Evolutionary conservation across 2,888 invertebrate species (phyloP).

Genomic region (Oxyteleia sp.): DNA sequence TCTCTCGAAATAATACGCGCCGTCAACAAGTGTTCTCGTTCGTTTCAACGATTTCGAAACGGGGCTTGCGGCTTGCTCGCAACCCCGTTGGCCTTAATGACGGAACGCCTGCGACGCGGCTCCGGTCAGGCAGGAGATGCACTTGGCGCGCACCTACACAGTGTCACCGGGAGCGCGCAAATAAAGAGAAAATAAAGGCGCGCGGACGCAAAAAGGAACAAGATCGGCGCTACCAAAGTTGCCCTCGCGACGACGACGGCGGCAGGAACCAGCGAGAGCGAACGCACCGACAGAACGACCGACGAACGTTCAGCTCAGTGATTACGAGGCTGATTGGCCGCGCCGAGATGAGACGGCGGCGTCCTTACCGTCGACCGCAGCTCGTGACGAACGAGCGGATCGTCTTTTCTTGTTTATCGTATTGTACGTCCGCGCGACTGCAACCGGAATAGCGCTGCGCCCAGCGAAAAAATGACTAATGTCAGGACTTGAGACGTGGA

Average conservation of each 20-base stretch:
- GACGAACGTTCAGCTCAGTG: slow-evolving; percentile 85
- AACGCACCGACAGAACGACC: slow-evolving; percentile 78
- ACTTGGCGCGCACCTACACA: slow-evolving; percentile 57
- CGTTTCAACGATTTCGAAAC: slow-evolving; percentile 17
- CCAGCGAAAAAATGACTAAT: slow-evolving; percentile 51
- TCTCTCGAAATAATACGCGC: slow-evolving; percentile 24
- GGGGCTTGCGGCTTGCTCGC: slow-evolving; percentile 13
- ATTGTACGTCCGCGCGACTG: slow-evolving; percentile 72
- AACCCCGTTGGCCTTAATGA: slow-evolving; percentile 49
- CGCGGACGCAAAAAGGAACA: slow-evolving; percentile 49
- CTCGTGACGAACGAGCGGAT: slow-evolving; percentile 76
- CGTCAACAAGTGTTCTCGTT: slow-evolving; percentile 43
- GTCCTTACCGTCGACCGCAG: slow-evolving; percentile 81
- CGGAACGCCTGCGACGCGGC: slow-evolving; percentile 23
- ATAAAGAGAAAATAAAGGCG: slow-evolving; percentile 46
- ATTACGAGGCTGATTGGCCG: slow-evolving; percentile 88
- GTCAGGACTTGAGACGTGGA: slow-evolving; percentile 59
- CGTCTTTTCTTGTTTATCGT: slow-evolving; percentile 73
- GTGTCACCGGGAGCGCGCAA: slow-evolving; percentile 49
- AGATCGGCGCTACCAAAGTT: slow-evolving; percentile 70
- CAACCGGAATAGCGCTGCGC: slow-evolving; percentile 66
- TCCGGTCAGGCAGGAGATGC: slow-evolving; percentile 16
- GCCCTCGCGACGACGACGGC: slow-evolving; percentile 54
- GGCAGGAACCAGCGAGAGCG: slow-evolving; percentile 67
- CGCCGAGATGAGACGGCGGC: slow-evolving; percentile 88